Conservation (phyloP, 64 coral and sea anemone genomes). For the Cladopsammia gracilis region DNA sequence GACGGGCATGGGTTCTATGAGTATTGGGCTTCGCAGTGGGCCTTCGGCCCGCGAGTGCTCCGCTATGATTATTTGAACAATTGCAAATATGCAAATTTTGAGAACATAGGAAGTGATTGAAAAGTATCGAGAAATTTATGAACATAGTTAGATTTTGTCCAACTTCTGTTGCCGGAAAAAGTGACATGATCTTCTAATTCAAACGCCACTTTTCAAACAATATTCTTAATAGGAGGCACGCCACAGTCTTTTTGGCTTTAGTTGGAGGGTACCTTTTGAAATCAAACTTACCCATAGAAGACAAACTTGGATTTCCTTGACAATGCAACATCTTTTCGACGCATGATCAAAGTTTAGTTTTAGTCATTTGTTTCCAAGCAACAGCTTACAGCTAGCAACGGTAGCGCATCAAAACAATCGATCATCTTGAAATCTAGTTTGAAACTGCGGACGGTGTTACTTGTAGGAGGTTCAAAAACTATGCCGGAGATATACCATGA, state of each 20-base stretch:
- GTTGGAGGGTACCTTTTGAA: slow-evolving; percentile 32
- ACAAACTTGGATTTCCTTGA: slow-evolving; percentile 24
- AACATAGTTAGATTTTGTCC: slow-evolving; percentile 24
- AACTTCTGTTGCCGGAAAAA: slow-evolving; percentile 29
- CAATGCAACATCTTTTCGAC: not conserved
- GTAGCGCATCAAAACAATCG: not conserved
- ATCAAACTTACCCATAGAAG: slow-evolving; percentile 8
- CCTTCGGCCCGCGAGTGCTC: too few species aligned
- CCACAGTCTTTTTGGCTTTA: not conserved
- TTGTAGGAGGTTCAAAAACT: not conserved
- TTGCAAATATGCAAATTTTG: slow-evolving; percentile 18
- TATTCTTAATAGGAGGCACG: not conserved
- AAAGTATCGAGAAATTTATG: not conserved
- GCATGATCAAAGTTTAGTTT: too few species aligned
- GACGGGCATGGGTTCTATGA: too few species aligned
- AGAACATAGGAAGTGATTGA: slow-evolving; percentile 17
- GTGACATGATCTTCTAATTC: slow-evolving; percentile 17
- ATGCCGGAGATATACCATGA: not conserved
- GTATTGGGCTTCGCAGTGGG: too few species aligned
- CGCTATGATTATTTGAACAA: not conserved
- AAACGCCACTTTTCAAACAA: slow-evolving; percentile 31
- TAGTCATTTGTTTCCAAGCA: too few species aligned
- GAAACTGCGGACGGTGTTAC: not conserved
- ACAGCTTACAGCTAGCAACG: not conserved
- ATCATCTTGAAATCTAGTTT: slow-evolving; percentile 22